Base-by-base conservation (phyloP, 2,113 vertebrate species). In the Microcebus jonahi region DNA sequence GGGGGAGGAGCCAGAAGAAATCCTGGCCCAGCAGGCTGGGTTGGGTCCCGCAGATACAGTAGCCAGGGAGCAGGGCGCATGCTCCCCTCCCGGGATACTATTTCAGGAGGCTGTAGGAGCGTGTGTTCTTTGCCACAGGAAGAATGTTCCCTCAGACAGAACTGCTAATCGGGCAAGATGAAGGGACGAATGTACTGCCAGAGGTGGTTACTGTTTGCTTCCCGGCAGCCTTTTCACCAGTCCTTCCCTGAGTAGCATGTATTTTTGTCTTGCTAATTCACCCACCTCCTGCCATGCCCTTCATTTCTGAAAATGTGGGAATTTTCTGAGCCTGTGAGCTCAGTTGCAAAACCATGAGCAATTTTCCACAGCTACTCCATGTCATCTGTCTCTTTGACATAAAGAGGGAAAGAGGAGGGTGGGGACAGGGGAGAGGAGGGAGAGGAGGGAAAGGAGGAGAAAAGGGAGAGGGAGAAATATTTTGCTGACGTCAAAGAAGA, bases 401-500 rank as follows among this genome's bases (percentile, higher is more conserved):
- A 42, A 80, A 59, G 61, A 80, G 36, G 81, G 42, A 27, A 83
- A 71, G 53, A 48, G n/a, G 42, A 61, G 70, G 59, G 77, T 34
- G 48, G 55, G 45, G 34, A 11, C 2, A 4, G n/a, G 34, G 13
- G 39, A 48, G 34, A n/a, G 23, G 34, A 55, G 29, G 67, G 75
- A 13, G 67, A 50, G 23, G 4, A 36, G 14, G 68, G n/a, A 71
- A 42, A 57, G 53, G 1, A 63, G 65, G 53, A 10, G 8, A 13
- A n/a, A 36, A 93, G 79, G 95, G 81, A 96, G 83, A 92, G 95
- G 97, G 85, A 91, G 95, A 97, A 95, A 80, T 70, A 90, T 86
- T 73, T 96, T 84, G 93, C 96, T 98, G 98, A 99, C 97, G 98
- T 98, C 98, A 98, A 93, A 97, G 97, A 96, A 95, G 97, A 97